Base-by-base conservation (phyloP, 2,888 invertebrate genomes). In the Macrosiphum euphorbiae region DNA sequence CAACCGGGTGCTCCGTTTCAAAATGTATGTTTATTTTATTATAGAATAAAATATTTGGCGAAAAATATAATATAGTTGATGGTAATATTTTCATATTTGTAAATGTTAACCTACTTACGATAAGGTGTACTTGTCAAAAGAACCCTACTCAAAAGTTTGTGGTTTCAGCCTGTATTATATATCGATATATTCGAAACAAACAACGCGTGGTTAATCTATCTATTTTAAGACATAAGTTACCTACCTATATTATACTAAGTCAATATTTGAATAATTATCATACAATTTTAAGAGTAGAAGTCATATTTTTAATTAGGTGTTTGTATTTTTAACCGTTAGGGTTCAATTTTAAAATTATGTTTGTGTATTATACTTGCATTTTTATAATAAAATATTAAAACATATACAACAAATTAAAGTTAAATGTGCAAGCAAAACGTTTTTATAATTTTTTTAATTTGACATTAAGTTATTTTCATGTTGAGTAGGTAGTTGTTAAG, bases 51-150 rank as follows among this genome's bases (percentile, higher is more conserved):
- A 67, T 67, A 67, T 67, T 78, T 41, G 8, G 35, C 20, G n/a
- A 78, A 35, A 35, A 35, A 78, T 67, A 35, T 20, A 7, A 20
- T 78, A 8, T 58, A 78, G 20, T 78, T 20, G 78, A 67, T 16
- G 20, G 67, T 35, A 67, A 67, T 67, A 67, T 67, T n/a, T 67
- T 67, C n/a, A 35, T 67, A 67, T 67, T 35, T 55, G 5, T 67
- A 78, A 35, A 78, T 35, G 35, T 78, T 78, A 78, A 78, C 78
- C 78, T 35, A 78, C 78, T 78, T 78, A 78, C 78, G 78, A 78
- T 16, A 35, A 20, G 35, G 35, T 20, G 16, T 78, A 20, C 78
- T 78, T 78, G 35, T 78, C 78, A 78, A 78, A 20, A 35, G 8
- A 78, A 78, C 78, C 78, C 78, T 78, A 24, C 20, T 78, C 78